Conservation (phyloP, 2,113 vertebrate genomes). For the Silurus glanis region DNA sequence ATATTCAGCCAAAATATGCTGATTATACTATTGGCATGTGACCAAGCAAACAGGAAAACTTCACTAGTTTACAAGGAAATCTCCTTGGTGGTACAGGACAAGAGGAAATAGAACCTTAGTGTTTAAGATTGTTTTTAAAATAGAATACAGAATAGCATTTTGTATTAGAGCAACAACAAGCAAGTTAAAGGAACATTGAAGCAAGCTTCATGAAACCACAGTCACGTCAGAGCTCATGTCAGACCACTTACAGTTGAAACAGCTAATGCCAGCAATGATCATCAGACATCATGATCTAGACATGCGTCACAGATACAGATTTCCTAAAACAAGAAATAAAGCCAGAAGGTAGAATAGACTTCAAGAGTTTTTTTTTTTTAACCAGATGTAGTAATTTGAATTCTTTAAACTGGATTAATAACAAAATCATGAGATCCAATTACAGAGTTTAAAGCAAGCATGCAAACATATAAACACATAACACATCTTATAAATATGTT, state of each 20-base stretch:
- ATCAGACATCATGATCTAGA: not conserved
- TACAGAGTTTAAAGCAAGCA: not conserved
- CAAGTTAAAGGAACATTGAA: not conserved
- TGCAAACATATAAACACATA: not conserved
- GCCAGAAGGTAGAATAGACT: not conserved
- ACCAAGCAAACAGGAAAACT: not conserved
- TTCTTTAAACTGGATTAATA: not conserved
- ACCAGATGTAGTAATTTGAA: not conserved
- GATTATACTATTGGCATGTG: not conserved
- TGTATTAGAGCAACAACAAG: not conserved
- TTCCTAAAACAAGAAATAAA: not conserved
- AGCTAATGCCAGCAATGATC: not conserved
- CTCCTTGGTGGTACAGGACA: not conserved
- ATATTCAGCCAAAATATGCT: not conserved
- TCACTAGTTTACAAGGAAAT: not conserved
- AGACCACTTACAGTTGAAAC: not conserved
- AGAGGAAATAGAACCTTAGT: not conserved
- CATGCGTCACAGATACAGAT: not conserved
- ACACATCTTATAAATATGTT: not conserved
- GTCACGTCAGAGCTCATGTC: not conserved
- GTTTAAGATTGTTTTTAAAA: not conserved
- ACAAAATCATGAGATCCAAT: constrained; percentile 18
- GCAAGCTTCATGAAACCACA: not conserved
- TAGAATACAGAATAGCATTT: not conserved
- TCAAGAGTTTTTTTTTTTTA: not conserved